Base-by-base conservation (phyloP, 2,797 vertebrate genomes). In the Myotis daubentonii region DNA sequence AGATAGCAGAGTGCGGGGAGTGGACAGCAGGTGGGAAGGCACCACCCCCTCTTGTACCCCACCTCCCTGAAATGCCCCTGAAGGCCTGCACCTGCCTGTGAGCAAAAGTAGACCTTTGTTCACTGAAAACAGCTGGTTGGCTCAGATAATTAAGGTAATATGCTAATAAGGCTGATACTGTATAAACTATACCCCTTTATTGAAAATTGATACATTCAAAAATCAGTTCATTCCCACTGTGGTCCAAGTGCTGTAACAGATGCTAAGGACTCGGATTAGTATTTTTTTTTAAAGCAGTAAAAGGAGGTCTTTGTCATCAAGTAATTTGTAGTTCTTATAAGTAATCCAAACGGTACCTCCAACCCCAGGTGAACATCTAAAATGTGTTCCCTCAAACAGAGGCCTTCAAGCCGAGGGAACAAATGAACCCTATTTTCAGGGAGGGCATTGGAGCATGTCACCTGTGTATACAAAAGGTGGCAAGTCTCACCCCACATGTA, bases 91-190 rank as follows among this genome's bases (percentile, higher is more conserved):
- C 16, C 82, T 74, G 23, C 41, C 12, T 22, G 12, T 12, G 41
- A 80, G 30, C 7, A 15, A 22, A 71, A 36, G 2, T 36, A 9
- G 16, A 30, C 57, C n/a, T 79, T 72, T 74, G n/a, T 74, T 66
- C 38, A 38, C 30, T 55, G 13, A 33, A 51, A 36, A 44, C 28
- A 76, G 8, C 33, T 66, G 47, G 23, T 11, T 44, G 28, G 33
- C 51, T 92, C 71, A n/a, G 12, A 36, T 7, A 23, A 16, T n/a
- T 53, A 75, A 84, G 19, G 65, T 16, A 80, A 44, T 36, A 60
- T n/a, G 84, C 23, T 55, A 75, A 75, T 81, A 89, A 93, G 47
- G 28, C 80, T 86, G 82, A n/a, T 72, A 41, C 41, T 33, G 30
- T 19, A 60, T 44, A 83, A 83, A 65, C 55, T 20, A 16, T 84